Percentiles rank a stretch among this genome's conserved stretches.
These are phyloP conservation scores for Pissodes strobi DNA, from an alignment of 1,140 invertebrate genomes.

Conservation along the genomic window DNA sequence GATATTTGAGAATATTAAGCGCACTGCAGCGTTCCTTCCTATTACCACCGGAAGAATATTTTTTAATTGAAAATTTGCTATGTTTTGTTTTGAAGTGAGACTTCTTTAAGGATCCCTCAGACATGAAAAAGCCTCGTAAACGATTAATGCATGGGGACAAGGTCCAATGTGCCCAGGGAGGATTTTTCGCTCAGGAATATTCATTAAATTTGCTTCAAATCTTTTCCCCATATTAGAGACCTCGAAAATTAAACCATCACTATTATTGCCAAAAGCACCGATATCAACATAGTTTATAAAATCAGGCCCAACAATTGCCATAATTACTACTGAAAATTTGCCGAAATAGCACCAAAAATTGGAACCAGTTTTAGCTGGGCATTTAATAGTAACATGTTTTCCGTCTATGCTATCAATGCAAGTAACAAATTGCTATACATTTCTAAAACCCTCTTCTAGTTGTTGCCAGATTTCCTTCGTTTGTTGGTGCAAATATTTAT, in stretches of 20 bases:
- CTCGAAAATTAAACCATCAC: not conserved
- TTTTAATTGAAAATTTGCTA: too few relatives aligned
- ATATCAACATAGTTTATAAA: not conserved
- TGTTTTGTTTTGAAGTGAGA: too few relatives aligned
- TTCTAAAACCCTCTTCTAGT: too few relatives aligned
- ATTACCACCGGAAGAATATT: too few relatives aligned
- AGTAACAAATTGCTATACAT: not conserved
- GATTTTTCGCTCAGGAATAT: not conserved
- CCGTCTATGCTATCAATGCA: not conserved
- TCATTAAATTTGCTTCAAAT: not conserved
- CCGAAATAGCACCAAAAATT: not conserved
- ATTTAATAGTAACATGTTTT: too few relatives aligned
- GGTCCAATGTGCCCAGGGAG: not conserved
- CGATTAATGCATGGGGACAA: not conserved
- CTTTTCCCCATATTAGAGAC: not conserved
- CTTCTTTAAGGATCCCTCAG: too few relatives aligned
- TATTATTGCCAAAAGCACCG: not conserved
- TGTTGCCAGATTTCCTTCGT: too few relatives aligned
- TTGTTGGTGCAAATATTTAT: too few relatives aligned
- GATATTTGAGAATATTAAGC: too few relatives aligned
- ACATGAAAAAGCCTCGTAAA: not conserved
- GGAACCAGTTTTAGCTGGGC: not conserved
- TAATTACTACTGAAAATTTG: not conserved
- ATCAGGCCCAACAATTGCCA: not conserved
- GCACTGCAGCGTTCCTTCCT: too few relatives aligned